Base-by-base conservation (phyloP, 2,113 vertebrate genomes). In the human region DNA sequence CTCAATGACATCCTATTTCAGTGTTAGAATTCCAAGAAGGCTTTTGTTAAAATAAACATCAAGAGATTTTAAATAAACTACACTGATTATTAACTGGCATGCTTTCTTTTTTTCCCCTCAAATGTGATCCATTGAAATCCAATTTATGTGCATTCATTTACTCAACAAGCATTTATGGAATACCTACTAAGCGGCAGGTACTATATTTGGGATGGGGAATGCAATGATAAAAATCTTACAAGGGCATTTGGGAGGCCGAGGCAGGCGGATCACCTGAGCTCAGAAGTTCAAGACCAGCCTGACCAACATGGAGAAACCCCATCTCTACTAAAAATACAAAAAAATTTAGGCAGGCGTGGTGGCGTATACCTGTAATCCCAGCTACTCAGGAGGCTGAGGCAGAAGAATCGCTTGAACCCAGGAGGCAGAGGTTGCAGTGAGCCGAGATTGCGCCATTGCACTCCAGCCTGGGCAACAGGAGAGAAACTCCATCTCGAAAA, bases 31-130 rank as follows among this genome's bases (percentile, higher is more conserved):
- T 93, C 70, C 92, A 96, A 96, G 92, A 94, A 95, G 30, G 30
- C 84, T 96, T 97, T 95, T 95, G 90, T 84, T 84, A 92, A 94
- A 97, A 94, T 86, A 97, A 96, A 97, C 90, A 94, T 14, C 8
- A 64, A 70, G 64, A 61, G 45, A 61, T 84, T 96, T 95, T 88
- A 95, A 89, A 84, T 84, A 96, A 97, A 97, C 68, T 40, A 43
- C 32, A 72, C 43, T 93, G 88, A 95, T 84, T 91, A 87, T 97
- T 98, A 97, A 79, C 50, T 96, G 87, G 79, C 75, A 55, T 45
- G 30, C 10, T 93, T 97, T 55, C 52, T 20, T 89, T 85, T 57
- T 35, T 4, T 22, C 25, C 64, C 30, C 32, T 87, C 59, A 27
- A 96, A 70, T 40, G n/a, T 72, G 25, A 84, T 8, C 43, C 25